Evolutionary conservation across 2,113 vertebrate species (phyloP), one percentile per base, ranked within the genome.

Genomic region (Petrocephalus zakoni): DNA sequence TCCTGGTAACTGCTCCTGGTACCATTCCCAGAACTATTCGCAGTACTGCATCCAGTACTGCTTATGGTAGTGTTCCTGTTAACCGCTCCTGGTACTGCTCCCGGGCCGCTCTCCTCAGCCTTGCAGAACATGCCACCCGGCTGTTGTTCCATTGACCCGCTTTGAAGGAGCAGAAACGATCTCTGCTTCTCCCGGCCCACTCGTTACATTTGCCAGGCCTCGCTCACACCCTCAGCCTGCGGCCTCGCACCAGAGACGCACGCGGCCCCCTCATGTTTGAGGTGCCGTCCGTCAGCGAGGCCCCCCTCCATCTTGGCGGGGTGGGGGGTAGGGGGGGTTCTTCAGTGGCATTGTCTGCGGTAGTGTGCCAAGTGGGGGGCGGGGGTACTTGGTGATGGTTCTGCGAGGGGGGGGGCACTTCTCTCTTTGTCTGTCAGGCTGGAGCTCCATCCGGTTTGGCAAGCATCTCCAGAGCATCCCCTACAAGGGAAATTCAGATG

Each of bases 361-460:
- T 37, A 58, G 29, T 37, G 34, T 47, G 85, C 55, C 84, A 61
- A 87, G 55, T 37, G 37, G 85, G 19, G 85, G 55, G 53, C 8
- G 55, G 49, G 85, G 10, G 53, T 58, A 55, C 29, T 11, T 61
- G 52, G 85, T 46, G 85, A 72, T 72, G 64, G 64, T 72, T 5
- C 13, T 82, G 19, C 2, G 55, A 2, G 37, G 0, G 56, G 6
- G 86, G 64, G 61, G 42, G 5, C 51, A 52, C 49, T 88, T 72
- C n/a, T 81, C 87, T 78, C 72, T 81, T 88, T 88, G 87, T 88
- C 87, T 88, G 87, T 81, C 47, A 25, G 56, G 22, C 37, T 37
- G 51, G 34, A 88, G 51, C 51, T 53, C 29, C 64, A 37, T 81
- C 29, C 47, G 49, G 29, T 85, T 51, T 37, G 84, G 85, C 52